These are phyloP conservation scores for Sycophila texana DNA, from an alignment of 2,888 invertebrate genomes.

Conservation along the genomic window DNA sequence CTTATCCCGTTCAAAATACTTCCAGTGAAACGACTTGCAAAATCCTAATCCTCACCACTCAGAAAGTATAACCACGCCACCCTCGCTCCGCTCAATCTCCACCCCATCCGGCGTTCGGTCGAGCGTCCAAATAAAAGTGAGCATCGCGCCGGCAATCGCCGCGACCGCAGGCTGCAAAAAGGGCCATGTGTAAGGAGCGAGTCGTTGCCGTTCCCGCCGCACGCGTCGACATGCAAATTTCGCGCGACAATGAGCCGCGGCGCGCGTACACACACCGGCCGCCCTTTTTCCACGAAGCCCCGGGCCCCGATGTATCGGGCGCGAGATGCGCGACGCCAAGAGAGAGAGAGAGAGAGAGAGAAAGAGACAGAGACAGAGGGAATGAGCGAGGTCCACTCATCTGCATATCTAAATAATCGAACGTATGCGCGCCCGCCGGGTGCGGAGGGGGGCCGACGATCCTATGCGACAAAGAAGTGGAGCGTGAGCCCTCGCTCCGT, in stretches of 20 bases:
- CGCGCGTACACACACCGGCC: slow-evolving; percentile 40
- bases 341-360: not conserved
- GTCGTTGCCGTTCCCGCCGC: slow-evolving; percentile 28
- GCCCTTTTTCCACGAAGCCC: slow-evolving; percentile 52
- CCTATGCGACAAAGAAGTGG: slow-evolving; percentile 36
- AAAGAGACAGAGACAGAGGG: not conserved
- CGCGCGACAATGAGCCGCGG: slow-evolving; percentile 62
- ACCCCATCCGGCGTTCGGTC: no score
- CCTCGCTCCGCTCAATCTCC: no score
- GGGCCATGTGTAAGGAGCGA: no score
- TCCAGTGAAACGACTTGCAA: no score
- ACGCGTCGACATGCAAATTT: slow-evolving; percentile 66
- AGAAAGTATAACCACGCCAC: no score
- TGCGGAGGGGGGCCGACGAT: slow-evolving; percentile 53
- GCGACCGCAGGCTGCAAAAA: no score
- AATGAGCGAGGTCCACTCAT: slow-evolving; percentile 59
- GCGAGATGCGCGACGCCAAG: slow-evolving; percentile 20
- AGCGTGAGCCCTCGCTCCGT: not conserved
- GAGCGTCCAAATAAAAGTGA: no score
- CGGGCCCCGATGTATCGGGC: not conserved
- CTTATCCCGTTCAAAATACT: no score
- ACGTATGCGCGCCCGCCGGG: slow-evolving; percentile 69
- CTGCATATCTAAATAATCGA: slow-evolving; percentile 76
- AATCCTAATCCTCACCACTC: no score
- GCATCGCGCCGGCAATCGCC: no score